Evolutionary conservation across 1,140 invertebrate species (phyloP).

Genomic region (Steinernema feltiae): DNA sequence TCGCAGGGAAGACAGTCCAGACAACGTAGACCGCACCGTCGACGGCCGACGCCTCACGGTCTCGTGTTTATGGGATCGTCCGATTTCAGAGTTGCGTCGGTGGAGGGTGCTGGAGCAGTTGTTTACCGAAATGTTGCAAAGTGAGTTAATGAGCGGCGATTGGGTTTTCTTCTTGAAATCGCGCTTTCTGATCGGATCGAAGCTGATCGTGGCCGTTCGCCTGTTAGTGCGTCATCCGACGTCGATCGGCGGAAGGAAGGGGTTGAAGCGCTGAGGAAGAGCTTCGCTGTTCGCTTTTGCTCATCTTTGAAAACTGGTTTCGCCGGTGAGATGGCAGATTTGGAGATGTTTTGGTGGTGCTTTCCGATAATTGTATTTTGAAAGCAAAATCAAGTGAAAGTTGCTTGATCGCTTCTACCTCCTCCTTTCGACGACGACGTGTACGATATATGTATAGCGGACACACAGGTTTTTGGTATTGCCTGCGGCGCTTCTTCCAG

Average conservation of each 20-base stretch:
- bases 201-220: background rate
- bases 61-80: too few species aligned
- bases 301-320: slow-evolving; percentile 12
- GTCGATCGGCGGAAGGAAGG: background rate
- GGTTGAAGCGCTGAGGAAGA: background rate
- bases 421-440: background rate
- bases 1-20: background rate
- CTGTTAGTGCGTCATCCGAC: background rate
- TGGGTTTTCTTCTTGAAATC: background rate
- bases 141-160: background rate
- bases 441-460: slow-evolving; percentile 15
- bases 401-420: background rate
- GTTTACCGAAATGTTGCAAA: background rate
- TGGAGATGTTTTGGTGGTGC: slow-evolving; percentile 15
- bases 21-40: background rate
- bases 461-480: slow-evolving; percentile 13
- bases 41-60: background rate
- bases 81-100: too few species aligned
- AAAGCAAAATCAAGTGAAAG: slow-evolving; percentile 15
- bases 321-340: slow-evolving; percentile 4
- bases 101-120: too few species aligned
- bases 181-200: background rate
- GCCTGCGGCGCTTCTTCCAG: slow-evolving; percentile 14
- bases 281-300: slow-evolving; percentile 2
- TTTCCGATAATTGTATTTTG: slow-evolving; percentile 15